Conservation (phyloP, 2,113 vertebrate species). For the Ondatra zibethicus region DNA sequence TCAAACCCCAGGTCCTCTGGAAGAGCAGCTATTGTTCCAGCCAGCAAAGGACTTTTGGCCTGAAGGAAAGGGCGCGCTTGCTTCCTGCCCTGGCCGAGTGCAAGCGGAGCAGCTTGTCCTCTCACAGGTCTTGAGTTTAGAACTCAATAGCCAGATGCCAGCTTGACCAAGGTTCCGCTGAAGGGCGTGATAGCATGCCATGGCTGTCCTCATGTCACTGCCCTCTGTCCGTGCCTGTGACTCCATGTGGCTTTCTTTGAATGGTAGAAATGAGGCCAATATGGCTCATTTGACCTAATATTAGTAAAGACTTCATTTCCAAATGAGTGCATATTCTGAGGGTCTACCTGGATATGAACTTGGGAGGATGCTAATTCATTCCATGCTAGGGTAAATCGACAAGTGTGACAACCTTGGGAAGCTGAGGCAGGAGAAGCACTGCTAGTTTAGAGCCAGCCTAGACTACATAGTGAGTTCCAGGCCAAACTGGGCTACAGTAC, state of each 20-base stretch:
- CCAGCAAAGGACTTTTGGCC: not conserved
- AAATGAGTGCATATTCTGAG: constrained; percentile 4
- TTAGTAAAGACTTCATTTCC: constrained; percentile 46
- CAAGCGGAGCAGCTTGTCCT: not conserved
- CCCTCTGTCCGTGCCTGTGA: not conserved
- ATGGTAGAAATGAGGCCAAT: not conserved
- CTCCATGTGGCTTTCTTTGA: not conserved
- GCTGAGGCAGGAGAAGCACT: not conserved
- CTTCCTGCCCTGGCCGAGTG: not conserved
- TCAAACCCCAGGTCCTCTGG: not conserved
- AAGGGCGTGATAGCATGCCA: too few species aligned
- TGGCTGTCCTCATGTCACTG: not conserved
- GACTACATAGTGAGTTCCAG: not conserved
- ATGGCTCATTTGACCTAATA: constrained; percentile 1
- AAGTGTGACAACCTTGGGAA: not conserved
- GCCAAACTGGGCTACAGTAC: not conserved
- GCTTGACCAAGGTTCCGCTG: not conserved
- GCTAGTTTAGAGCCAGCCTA: not conserved
- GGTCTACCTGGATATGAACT: not conserved
- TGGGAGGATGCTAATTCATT: not conserved
- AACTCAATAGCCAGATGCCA: not conserved
- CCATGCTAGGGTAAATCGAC: not conserved
- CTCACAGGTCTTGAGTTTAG: not conserved
- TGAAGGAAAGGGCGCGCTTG: not conserved
- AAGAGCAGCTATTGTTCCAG: not conserved